Evolutionary conservation across 2,797 vertebrate genomes (phyloP).

Genomic region (Pygocentrus nattereri): DNA sequence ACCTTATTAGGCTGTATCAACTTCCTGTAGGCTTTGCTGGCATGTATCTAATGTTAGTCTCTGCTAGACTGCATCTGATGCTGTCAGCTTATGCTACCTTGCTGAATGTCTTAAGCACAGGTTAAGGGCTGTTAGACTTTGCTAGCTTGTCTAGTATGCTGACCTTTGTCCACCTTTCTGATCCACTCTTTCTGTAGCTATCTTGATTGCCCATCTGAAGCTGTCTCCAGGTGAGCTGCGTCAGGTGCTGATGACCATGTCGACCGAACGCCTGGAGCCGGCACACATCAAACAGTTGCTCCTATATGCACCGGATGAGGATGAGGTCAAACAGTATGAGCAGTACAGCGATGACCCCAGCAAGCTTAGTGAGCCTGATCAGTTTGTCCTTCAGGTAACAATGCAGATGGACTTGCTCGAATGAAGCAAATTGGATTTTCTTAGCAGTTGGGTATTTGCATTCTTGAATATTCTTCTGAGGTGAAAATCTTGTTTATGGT

Average conservation of each 20-base stretch:
- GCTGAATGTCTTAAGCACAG: conserved; percentile 12
- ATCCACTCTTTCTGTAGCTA: conserved; percentile 77
- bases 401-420: neutral
- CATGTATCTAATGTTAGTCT: conserved; percentile 10
- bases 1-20: neutral
- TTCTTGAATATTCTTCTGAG: neutral
- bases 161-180: neutral
- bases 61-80: conserved; percentile 2
- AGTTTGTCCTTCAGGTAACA: conserved; percentile 94
- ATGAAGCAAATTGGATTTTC: too few species aligned
- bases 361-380: conserved; percentile 95
- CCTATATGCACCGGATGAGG: conserved; percentile 91
- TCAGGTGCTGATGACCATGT: conserved; percentile 91
- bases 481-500: neutral
- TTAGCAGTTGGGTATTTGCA: too few species aligned
- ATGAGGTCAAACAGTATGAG: conserved; percentile 91
- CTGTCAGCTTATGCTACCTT: conserved; percentile 10
- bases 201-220: conserved; percentile 96
- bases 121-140: neutral
- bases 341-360: conserved; percentile 84
- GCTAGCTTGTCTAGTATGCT: neutral
- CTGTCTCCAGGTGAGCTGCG: conserved; percentile 90
- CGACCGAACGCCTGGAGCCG: conserved; percentile 88
- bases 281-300: conserved; percentile 94
- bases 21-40: neutral